Conservation (phyloP, 2,113 vertebrate species). For the Brachypodius melanocephalos region DNA sequence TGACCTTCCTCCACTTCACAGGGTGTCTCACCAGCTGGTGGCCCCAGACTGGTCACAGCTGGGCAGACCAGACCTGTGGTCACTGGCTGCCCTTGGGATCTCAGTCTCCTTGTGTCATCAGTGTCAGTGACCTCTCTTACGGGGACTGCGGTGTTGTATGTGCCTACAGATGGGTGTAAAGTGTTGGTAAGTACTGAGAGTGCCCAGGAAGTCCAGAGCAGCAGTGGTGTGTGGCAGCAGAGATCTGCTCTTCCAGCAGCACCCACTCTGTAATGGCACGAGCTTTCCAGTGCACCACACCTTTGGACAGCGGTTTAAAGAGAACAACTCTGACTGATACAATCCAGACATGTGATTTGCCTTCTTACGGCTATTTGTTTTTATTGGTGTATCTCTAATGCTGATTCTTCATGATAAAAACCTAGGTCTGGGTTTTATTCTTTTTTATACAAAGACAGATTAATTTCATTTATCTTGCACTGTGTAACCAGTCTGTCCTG, state of each 20-base stretch:
- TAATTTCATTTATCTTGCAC: not conserved
- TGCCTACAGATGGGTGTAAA: not conserved
- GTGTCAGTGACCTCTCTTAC: not conserved
- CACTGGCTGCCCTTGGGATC: not conserved
- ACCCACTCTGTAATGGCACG: rapidly evolving
- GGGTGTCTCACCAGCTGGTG: not conserved
- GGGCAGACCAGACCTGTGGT: not conserved
- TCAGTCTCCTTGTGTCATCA: not conserved
- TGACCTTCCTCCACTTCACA: not conserved
- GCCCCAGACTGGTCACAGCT: not conserved
- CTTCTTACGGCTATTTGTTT: not conserved
- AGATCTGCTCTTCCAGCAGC: not conserved
- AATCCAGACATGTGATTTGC: not conserved
- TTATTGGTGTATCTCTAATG: not conserved
- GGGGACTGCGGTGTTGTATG: not conserved
- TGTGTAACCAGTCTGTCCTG: not conserved
- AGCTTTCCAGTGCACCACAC: not conserved
- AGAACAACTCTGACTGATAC: not conserved
- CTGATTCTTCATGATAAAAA: not conserved
- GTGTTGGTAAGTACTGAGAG: rapidly evolving
- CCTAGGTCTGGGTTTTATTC: not conserved
- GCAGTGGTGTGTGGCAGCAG: not conserved
- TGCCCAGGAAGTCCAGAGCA: not conserved
- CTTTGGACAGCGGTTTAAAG: not conserved
- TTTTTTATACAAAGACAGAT: not conserved